Base-by-base conservation (phyloP, 2,113 vertebrate species). In the Andinoacara biseriatus region DNA sequence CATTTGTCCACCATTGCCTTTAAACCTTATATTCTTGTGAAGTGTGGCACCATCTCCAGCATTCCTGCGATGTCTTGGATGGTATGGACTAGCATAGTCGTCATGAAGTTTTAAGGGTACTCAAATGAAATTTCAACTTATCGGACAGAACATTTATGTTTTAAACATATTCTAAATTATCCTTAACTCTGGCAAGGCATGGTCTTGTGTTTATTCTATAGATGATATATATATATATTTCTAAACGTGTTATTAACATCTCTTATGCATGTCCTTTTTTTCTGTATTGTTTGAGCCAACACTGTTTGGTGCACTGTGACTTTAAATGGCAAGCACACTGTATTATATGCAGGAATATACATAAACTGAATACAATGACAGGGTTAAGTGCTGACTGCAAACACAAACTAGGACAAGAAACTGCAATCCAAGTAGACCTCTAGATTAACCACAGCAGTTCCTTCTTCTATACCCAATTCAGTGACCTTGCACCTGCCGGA, bases 301-400 rank as follows among this genome's bases (percentile, higher is more conserved):
- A 63, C 33, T 35, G 38, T 63, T 63, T 40, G 33, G 61, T 40
- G 61, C 20, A 40, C 20, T 22, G 33, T 40, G 33, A 69, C 0
- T 49, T 49, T 69, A 69, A 69, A 69, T 29, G 5, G 0, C 38
- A 67, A 67, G 4, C 40, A 63, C 33, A 63, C 7, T 18, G 24
- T n/a, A 29, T 67, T 26, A 29, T 22, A 59, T 60, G 29, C 40
- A 69, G 8, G 1, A 0, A 33, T 15, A 54, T 54, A 11, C 26
- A 54, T 20, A 0, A 10, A 33, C 0, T 62, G 0, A 22, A 63
- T 40, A 40, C 20, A 0, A 40, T 63, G 17, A 9, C 11, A n/a
- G 9, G 10, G 0, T 69, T 56, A 59, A 38, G 43, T 58, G 65
- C 35, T 57, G 57, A 65, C 14, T 65, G 54, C 61, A 69, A 69